Base-by-base conservation (phyloP, 1,140 invertebrate genomes). In the Caenorhabditis tropicalis region DNA sequence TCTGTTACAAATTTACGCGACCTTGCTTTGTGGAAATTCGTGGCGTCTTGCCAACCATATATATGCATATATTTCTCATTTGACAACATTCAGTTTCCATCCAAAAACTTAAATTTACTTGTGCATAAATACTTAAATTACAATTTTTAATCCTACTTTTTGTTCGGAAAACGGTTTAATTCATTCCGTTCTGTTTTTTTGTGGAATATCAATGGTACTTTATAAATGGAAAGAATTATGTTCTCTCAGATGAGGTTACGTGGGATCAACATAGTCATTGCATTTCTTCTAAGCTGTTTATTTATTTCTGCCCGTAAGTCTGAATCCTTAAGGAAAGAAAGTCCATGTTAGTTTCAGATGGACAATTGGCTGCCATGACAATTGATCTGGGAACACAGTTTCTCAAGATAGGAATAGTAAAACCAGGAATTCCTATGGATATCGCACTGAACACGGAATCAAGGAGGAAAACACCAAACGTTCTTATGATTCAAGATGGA, bases 361-460 rank as follows among this genome's bases (percentile, higher is more conserved):
- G 33, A 27, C 65, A 74, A 10, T 74, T 74, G 65, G 65, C 65
- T 12, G 65, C 65, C 1, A 74, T 74, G 36, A 43, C 65, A 24
- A 74, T 74, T 24, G 65, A 74, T 46, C 65, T 74, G 0, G 65
- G 65, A 24, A 74, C 79, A 48, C 97, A 99, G 94, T 99, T 95
- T 95, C 96, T 99, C 94, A 99, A 99, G 94, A 94, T 96, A 87
- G 95, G 94, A 53, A 94, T 96, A 88, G 95, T 96, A 7, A 95
- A 95, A 94, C 97, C 97, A 81, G 98, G 98, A 86, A 96, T 99
- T n/a, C 97, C 97, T 10, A 99, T 99, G 97, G 98, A 99, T 93
- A 98, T 99, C 87, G 97, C 96, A 0, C 92, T 99, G 79, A 99
- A 99, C 92, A 96, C 96, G 92, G 93, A 91, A 91, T 98, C 96